These are phyloP conservation scores for Serinus canaria DNA, from an alignment of 2,113 vertebrate species.

Conservation along the genomic window DNA sequence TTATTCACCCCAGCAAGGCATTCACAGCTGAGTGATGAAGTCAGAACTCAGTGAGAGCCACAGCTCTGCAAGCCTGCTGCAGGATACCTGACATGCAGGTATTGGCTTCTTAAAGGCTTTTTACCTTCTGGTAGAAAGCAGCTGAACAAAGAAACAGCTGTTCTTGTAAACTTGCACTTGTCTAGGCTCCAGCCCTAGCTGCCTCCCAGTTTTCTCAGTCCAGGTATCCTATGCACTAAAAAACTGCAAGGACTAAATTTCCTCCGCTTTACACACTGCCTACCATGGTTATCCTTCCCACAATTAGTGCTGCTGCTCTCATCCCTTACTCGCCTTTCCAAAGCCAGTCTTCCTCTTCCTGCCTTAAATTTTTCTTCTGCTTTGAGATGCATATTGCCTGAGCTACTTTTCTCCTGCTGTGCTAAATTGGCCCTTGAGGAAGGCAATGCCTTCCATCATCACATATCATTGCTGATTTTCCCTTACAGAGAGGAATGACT, in stretches of 20 bases:
- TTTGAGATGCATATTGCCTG: slow-evolving; percentile 64
- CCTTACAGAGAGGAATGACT: slow-evolving; percentile 29
- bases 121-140: neutral
- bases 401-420: slow-evolving; percentile 56
- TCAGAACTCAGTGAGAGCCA: neutral
- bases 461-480: slow-evolving; percentile 26
- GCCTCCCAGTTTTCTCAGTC: neutral
- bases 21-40: neutral
- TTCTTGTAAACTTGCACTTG: neutral
- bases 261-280: neutral
- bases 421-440: slow-evolving; percentile 68
- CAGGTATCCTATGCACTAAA: neutral
- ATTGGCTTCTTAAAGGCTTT: neutral
- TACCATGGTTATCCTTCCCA: neutral
- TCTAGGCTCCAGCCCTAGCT: neutral
- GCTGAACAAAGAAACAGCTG: neutral
- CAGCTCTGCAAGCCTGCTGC: neutral
- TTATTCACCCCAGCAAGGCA: neutral
- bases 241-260: neutral
- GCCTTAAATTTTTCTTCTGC: slow-evolving; percentile 38
- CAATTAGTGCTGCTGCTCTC: neutral
- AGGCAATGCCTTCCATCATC: slow-evolving; percentile 64
- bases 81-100: neutral
- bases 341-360: neutral
- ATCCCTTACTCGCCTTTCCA: neutral